Percentiles rank a stretch among this genome's conserved stretches.
Evolutionary conservation across 1,140 invertebrate species (phyloP).

Genomic region (Scaptodrosophila lebanonensis): DNA sequence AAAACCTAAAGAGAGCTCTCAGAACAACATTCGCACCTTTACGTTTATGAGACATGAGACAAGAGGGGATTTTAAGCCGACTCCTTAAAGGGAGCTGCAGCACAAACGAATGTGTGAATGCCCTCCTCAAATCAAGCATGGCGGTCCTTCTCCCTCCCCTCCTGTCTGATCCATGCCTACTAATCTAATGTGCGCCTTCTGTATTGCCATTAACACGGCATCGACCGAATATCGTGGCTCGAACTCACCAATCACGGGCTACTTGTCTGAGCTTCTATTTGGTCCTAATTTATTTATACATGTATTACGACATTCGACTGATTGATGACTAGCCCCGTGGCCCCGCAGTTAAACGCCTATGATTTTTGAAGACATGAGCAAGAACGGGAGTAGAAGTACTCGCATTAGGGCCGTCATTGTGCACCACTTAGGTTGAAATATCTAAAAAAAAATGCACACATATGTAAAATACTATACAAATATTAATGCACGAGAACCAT

Average conservation of each 20-base stretch:
- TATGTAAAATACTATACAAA: too few relatives aligned
- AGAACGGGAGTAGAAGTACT: too few relatives aligned
- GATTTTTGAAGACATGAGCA: too few relatives aligned
- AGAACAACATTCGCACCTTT: too few relatives aligned
- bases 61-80: constrained; percentile 10
- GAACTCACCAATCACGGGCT: too few relatives aligned
- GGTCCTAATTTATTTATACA: constrained; percentile 57
- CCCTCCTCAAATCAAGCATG: background rate
- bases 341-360: too few relatives aligned
- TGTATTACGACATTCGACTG: constrained; percentile 70
- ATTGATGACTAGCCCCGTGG: constrained; percentile 45
- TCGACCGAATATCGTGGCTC: constrained; percentile 18
- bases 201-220: constrained; percentile 23
- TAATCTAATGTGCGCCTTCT: constrained; percentile 25
- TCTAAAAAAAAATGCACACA: too few relatives aligned
- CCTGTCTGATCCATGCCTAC: constrained; percentile 6
- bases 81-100: constrained; percentile 8
- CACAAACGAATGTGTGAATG: background rate
- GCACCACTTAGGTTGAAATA: too few relatives aligned
- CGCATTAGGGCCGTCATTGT: too few relatives aligned
- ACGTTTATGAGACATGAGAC: too few relatives aligned
- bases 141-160: constrained; percentile 8
- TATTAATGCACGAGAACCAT: too few relatives aligned
- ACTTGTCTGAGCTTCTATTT: constrained; percentile 25
- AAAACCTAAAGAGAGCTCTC: too few relatives aligned